These are phyloP conservation scores for Cacoxenus indagator DNA, from an alignment of 2,888 invertebrate species.

Conservation along the genomic window DNA sequence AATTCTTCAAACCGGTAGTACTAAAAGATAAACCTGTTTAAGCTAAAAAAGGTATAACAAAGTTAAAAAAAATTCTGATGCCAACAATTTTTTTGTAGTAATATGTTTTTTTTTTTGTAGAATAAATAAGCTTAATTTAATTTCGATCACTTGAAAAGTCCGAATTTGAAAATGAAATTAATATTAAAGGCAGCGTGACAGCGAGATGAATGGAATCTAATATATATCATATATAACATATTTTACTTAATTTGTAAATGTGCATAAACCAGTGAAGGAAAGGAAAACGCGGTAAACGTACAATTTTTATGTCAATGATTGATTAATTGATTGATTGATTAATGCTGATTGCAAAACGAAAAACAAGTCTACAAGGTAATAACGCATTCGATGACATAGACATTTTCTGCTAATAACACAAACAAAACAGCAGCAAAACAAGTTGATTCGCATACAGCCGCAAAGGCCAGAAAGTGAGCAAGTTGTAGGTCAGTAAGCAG, in stretches of 20 bases:
- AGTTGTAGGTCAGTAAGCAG: background rate
- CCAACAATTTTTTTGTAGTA: constrained; percentile 43
- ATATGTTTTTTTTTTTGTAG: constrained; percentile 45
- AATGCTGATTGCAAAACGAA: background rate
- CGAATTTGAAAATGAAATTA: constrained; percentile 56
- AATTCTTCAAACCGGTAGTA: background rate
- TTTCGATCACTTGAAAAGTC: constrained; percentile 63
- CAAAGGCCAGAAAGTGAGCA: background rate
- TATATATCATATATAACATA: constrained; percentile 7
- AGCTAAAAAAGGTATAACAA: constrained; percentile 33
- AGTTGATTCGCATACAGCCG: background rate
- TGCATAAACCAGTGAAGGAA: background rate
- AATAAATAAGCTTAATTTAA: constrained; percentile 44
- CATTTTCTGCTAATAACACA: background rate
- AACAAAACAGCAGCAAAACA: background rate
- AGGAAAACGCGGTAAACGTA: background rate
- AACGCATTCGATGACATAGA: background rate
- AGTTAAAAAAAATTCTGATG: constrained; percentile 31
- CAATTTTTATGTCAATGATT: background rate
- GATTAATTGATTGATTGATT: too few species aligned
- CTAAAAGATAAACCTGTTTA: constrained; percentile 21
- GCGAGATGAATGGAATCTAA: background rate
- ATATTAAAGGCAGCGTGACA: constrained; percentile 15
- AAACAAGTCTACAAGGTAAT: too few species aligned
- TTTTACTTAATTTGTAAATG: background rate